Conservation (phyloP, 2,113 vertebrate species). For the Mastomys natalensis region DNA sequence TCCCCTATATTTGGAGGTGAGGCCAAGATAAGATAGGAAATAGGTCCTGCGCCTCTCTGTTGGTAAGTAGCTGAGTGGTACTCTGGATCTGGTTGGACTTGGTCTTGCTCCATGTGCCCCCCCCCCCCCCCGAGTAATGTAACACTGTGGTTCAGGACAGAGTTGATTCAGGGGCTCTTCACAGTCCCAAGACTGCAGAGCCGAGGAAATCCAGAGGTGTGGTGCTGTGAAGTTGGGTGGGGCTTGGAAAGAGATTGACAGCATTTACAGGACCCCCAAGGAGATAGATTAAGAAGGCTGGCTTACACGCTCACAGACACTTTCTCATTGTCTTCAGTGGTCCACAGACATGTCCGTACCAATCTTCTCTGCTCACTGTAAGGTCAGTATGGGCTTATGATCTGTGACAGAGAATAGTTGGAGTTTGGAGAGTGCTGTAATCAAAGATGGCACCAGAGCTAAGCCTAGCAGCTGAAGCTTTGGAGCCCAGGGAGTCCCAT, state of each 20-base stretch:
- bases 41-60: not conserved
- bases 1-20: rapidly evolving
- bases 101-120: not conserved
- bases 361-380: not conserved
- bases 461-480: not conserved
- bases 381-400: not conserved
- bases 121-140: not conserved
- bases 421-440: not conserved
- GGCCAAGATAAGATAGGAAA: not conserved
- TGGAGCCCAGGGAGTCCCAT: not conserved
- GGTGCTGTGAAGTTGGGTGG: no score
- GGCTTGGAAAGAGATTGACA: not conserved
- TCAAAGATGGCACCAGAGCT: not conserved
- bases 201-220: not conserved
- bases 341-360: no score
- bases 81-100: no score
- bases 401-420: not conserved
- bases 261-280: no score
- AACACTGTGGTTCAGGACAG: not conserved
- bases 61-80: not conserved
- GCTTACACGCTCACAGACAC: not conserved
- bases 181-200: not conserved
- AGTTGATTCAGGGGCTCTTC: not conserved
- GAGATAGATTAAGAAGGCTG: not conserved
- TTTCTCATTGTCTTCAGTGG: not conserved